These are phyloP conservation scores for Dipodomys ordii DNA, from an alignment of 2,113 vertebrate genomes.

Conservation along the genomic window DNA sequence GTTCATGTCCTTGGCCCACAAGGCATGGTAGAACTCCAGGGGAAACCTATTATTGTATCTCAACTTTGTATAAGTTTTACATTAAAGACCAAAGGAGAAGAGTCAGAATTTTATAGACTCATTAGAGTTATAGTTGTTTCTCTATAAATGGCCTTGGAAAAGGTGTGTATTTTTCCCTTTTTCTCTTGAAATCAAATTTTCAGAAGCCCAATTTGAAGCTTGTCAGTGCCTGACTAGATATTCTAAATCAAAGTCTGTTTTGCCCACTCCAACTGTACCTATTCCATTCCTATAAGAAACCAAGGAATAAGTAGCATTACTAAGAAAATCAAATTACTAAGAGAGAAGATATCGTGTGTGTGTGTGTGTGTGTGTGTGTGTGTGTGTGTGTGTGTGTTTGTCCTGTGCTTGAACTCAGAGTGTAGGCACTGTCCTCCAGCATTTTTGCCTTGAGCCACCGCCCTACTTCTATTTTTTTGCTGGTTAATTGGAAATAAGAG, in stretches of 20 bases:
- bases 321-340: background rate
- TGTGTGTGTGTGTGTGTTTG: no score
- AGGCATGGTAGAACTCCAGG: background rate
- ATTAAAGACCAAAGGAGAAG: background rate
- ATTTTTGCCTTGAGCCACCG: no score
- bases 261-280: background rate
- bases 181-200: background rate
- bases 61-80: background rate
- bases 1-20: background rate
- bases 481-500: no score
- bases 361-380: no score
- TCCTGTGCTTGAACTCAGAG: background rate
- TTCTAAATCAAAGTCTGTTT: background rate
- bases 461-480: no score
- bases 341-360: background rate
- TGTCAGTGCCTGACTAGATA: background rate
- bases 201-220: background rate
- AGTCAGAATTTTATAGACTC: background rate
- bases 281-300: background rate
- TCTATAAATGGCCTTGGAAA: background rate
- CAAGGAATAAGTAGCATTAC: background rate
- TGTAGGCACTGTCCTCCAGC: no score
- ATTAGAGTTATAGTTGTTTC: background rate
- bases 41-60: background rate
- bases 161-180: background rate